Conservation (phyloP, 2,113 vertebrate genomes). For the Abramis brama region DNA sequence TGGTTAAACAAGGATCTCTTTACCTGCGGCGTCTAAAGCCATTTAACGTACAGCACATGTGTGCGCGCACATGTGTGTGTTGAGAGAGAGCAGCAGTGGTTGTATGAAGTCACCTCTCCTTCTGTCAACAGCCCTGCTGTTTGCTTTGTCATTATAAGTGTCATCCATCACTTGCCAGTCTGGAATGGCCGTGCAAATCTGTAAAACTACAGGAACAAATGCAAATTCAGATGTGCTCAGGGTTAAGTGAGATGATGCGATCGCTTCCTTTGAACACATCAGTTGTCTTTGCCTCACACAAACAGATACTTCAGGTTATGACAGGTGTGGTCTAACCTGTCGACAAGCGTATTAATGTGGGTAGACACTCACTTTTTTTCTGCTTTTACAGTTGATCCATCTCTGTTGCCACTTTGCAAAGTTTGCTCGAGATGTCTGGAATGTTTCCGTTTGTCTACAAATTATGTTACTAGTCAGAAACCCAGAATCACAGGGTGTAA, state of each 20-base stretch:
- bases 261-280: constrained; percentile 53
- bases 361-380: neutral
- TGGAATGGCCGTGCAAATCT: constrained; percentile 65
- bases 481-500: constrained; percentile 52
- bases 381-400: constrained; percentile 24
- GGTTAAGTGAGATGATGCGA: constrained; percentile 60
- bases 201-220: constrained; percentile 56
- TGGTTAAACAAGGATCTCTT: constrained; percentile 43
- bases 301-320: constrained; percentile 57
- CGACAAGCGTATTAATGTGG: constrained; percentile 25
- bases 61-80: neutral
- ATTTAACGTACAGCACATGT: constrained; percentile 48
- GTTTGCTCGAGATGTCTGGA: constrained; percentile 11
- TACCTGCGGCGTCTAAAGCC: constrained; percentile 56
- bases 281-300: constrained; percentile 63
- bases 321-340: constrained; percentile 35
- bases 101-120: constrained; percentile 63
- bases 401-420: neutral
- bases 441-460: constrained; percentile 24
- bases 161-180: constrained; percentile 71
- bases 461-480: constrained; percentile 38
- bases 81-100: constrained; percentile 17
- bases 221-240: constrained; percentile 46
- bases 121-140: constrained; percentile 71
- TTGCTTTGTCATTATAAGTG: constrained; percentile 75